Percentiles rank a stretch among this genome's conserved stretches.
Evolutionary conservation across 2,888 invertebrate genomes (phyloP).

Genomic region (Idaea straminata): DNA sequence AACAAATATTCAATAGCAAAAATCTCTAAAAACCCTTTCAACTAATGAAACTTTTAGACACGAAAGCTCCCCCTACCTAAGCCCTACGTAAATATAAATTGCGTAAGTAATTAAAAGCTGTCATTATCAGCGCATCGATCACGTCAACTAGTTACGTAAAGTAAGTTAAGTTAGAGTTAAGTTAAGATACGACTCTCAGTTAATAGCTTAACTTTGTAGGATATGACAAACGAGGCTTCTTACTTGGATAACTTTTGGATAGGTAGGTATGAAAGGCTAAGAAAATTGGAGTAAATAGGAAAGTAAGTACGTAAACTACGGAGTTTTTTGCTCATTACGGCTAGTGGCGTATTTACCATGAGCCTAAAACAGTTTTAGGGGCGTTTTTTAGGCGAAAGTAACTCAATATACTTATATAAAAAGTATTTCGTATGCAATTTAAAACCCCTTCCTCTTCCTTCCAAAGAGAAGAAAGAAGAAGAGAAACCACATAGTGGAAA

Average conservation of each 20-base stretch:
- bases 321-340: too few species aligned
- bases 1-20: too few species aligned
- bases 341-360: too few species aligned
- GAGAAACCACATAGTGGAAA: too few species aligned
- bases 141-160: slow-evolving; percentile 37
- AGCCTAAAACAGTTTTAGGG: too few species aligned
- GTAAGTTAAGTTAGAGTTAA: not conserved
- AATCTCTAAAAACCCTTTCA: not conserved
- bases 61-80: not conserved
- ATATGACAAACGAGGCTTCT: slow-evolving; percentile 44
- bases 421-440: too few species aligned
- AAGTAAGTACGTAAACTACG: too few species aligned
- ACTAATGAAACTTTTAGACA: not conserved
- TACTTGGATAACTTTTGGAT: slow-evolving; percentile 31
- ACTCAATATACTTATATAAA: too few species aligned
- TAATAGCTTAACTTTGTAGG: slow-evolving; percentile 43
- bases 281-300: too few species aligned
- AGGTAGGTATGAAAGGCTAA: not conserved
- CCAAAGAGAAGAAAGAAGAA: too few species aligned
- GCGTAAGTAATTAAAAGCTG: slow-evolving; percentile 28
- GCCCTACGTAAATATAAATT: not conserved
- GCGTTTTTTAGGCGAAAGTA: too few species aligned
- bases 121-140: slow-evolving; percentile 39
- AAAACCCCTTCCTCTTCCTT: too few species aligned
- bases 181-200: slow-evolving; percentile 16